These are phyloP conservation scores for Dasypus novemcinctus DNA, from an alignment of 2,113 vertebrate genomes.

Conservation along the genomic window DNA sequence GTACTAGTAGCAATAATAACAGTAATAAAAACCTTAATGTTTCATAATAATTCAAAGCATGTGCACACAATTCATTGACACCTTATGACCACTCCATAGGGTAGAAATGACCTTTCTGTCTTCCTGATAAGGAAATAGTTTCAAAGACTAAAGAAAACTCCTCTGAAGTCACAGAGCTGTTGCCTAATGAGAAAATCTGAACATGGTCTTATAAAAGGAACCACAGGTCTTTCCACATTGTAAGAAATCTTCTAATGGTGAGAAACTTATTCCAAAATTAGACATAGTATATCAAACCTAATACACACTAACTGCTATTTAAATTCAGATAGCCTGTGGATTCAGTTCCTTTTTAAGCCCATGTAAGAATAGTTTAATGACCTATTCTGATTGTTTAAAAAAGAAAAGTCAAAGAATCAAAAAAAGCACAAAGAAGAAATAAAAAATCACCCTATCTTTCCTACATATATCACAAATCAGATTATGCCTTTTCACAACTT, in stretches of 20 bases:
- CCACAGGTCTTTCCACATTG: not conserved
- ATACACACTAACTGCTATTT: constrained; percentile 21
- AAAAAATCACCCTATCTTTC: not conserved
- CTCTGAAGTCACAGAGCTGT: not conserved
- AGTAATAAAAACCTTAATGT: constrained; percentile 39
- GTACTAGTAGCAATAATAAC: constrained; percentile 33
- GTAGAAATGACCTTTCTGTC: constrained; percentile 33
- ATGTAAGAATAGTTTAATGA: not conserved
- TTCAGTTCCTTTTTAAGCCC: not conserved
- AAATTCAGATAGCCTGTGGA: not conserved
- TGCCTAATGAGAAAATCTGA: constrained; percentile 6
- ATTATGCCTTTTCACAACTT: not conserved
- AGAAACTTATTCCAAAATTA: constrained; percentile 24
- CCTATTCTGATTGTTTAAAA: not conserved
- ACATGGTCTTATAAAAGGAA: not conserved
- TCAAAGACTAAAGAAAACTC: constrained; percentile 43
- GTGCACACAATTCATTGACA: constrained; percentile 31
- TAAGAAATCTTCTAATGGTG: not conserved
- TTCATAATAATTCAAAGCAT: constrained; percentile 51
- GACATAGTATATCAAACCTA: not conserved
- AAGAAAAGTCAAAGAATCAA: constrained; percentile 22
- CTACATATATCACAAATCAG: not conserved
- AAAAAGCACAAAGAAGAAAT: constrained; percentile 19
- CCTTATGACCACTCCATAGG: not conserved
- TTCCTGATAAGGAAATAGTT: constrained; percentile 33